These are phyloP conservation scores for Hippocampus mohnikei DNA, from an alignment of 2,113 vertebrate species.

Conservation along the genomic window DNA sequence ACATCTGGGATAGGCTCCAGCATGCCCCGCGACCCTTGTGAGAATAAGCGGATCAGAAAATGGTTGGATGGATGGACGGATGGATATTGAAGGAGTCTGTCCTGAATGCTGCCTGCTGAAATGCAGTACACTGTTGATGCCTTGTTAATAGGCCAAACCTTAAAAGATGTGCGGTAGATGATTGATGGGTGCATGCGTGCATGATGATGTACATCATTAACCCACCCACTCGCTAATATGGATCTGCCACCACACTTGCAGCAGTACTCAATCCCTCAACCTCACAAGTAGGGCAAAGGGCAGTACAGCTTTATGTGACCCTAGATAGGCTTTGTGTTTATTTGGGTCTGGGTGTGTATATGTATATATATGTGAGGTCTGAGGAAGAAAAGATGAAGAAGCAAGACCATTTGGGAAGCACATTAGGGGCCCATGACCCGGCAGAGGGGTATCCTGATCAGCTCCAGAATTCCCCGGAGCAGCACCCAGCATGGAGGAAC, in stretches of 20 bases:
- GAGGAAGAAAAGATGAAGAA: slow-evolving; percentile 9
- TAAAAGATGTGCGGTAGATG: background rate
- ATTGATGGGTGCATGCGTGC: background rate
- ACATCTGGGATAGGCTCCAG: too few relatives aligned
- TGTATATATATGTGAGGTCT: slow-evolving; percentile 11
- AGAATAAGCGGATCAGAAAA: too few relatives aligned
- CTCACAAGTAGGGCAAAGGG: slow-evolving; percentile 49
- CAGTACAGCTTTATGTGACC: slow-evolving; percentile 22
- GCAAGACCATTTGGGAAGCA: slow-evolving; percentile 36
- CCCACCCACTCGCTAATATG: background rate
- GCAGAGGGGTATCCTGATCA: slow-evolving; percentile 51
- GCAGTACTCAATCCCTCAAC: slow-evolving; percentile 9
- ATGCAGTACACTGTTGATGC: background rate
- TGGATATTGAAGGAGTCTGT: background rate
- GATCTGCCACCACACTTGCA: slow-evolving; percentile 8
- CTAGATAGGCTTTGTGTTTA: slow-evolving; percentile 18
- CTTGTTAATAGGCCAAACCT: background rate
- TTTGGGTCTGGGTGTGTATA: slow-evolving; percentile 7
- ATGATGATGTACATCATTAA: background rate
- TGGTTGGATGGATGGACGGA: too few relatives aligned
- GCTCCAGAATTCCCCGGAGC: slow-evolving; percentile 51
- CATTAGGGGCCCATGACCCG: slow-evolving; percentile 25
- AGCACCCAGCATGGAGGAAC: slow-evolving; percentile 59
- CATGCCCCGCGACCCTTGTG: too few relatives aligned
- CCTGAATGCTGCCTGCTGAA: background rate